phyloP scores from a whole-genome alignment of 2,888 invertebrate genomes.

The Pterostichus madidus region DNA sequence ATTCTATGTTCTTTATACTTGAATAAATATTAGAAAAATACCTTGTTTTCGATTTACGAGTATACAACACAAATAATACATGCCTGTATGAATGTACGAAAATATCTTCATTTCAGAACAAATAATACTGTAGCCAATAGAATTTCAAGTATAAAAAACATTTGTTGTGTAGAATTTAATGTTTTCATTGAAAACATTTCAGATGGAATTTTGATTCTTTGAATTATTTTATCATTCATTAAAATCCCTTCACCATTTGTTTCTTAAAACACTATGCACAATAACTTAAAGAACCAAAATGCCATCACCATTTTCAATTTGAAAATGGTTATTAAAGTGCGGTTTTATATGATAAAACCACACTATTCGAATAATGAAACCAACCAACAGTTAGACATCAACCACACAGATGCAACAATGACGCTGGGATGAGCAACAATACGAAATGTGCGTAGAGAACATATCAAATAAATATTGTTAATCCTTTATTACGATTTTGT shows the following conservation, averaged over 20 bases:
- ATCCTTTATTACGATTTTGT: constrained; percentile 27
- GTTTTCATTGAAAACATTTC: constrained; percentile 66
- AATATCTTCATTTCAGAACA: constrained; percentile 55
- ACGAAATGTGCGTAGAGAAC: constrained; percentile 26
- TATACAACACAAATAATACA: constrained; percentile 53
- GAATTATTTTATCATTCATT: constrained; percentile 49
- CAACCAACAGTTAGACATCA: constrained; percentile 58
- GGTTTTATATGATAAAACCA: constrained; percentile 63
- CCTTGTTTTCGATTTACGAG: constrained; percentile 38
- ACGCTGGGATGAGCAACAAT: constrained; percentile 15
- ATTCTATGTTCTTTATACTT: constrained; percentile 61
- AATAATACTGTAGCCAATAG: constrained; percentile 65
- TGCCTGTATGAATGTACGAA: constrained; percentile 42
- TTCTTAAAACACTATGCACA: constrained; percentile 31
- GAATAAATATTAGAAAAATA: constrained; percentile 49
- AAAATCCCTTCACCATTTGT: constrained; percentile 62
- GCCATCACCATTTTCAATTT: constrained; percentile 52
- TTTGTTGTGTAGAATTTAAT: constrained; percentile 39
- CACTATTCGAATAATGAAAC: constrained; percentile 62
- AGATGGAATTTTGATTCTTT: constrained; percentile 54
- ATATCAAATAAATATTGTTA: constrained; percentile 47
- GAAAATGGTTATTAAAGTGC: constrained; percentile 48
- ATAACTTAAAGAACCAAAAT: constrained; percentile 53
- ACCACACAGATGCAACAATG: constrained; percentile 52
- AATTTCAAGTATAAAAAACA: constrained; percentile 65